A percentile compares a stretch with the other conserved stretches of the same genome.
These are phyloP conservation scores for Euglossa dilemma DNA, from an alignment of 1,140 invertebrate genomes.

Conservation along the genomic window DNA sequence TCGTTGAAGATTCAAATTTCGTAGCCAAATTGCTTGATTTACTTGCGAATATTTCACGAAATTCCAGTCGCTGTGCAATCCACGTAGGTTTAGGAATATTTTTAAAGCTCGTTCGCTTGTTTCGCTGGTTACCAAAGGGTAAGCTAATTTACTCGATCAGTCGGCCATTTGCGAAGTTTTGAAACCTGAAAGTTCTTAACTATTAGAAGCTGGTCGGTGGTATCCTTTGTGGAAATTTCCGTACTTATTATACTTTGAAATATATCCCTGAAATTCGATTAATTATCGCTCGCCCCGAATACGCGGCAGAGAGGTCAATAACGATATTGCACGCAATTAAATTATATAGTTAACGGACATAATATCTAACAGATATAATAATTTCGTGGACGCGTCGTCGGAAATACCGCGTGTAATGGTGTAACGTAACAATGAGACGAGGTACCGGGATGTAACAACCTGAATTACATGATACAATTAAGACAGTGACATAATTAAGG, in stretches of 20 bases:
- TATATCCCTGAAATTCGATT: not conserved
- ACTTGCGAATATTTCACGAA: not conserved
- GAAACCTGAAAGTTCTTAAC: not conserved
- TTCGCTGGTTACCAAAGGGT: not conserved
- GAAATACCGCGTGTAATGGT: not conserved
- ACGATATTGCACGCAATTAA: not conserved
- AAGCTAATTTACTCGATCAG: not conserved
- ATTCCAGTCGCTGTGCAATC: not conserved
- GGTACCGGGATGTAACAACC: not conserved
- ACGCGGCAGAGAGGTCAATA: not conserved
- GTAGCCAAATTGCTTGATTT: not conserved
- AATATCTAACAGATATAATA: not conserved
- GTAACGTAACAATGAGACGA: not conserved
- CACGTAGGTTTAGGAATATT: not conserved
- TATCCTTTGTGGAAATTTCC: not conserved
- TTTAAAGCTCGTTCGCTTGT: not conserved
- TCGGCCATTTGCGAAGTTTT: not conserved
- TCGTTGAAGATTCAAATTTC: no score
- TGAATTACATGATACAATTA: not conserved
- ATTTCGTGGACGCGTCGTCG: no score
- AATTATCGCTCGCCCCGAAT: not conserved
- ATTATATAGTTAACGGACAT: not conserved
- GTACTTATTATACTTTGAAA: not conserved
- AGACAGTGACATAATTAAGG: not conserved
- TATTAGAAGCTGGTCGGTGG: not conserved